Evolutionary conservation across 2,113 vertebrate genomes (phyloP), one percentile per base, ranked within the genome.

Genomic region (Bambusicola thoracicus): DNA sequence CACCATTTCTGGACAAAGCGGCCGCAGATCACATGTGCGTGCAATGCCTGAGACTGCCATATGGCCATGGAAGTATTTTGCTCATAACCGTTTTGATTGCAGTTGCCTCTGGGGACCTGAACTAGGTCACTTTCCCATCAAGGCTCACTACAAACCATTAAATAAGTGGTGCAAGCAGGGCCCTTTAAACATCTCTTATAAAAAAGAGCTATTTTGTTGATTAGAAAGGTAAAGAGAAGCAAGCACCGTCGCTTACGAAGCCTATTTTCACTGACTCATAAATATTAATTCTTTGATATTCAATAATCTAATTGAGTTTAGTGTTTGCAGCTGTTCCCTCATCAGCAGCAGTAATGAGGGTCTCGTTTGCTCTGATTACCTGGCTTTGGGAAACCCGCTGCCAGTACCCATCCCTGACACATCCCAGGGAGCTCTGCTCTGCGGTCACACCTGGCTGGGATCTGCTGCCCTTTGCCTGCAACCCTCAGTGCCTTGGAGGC

Each of bases 111-210:
- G 1, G 92, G 92, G 96, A 90, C 89, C 90, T 92, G 94, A 96
- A 96, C 95, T 96, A 96, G 96, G 96, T 96, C 96, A 96, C 92
- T 81, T 94, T 93, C 94, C 92, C 95, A 96, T 84, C 95, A 79
- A 81, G 74, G 90, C 92, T 95, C 83, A 38, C 93, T 78, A 61
- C 67, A 68, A 90, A 49, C 90, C 1, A 2, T 78, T 95, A 95
- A 95, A 34, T 81, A 92, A 94, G 92, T 75, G 80, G 61, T 30
- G 68, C 83, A 84, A 53, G 3, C 88, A 81, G 82, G 34, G 77
- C 55, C 80, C 90, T 94, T 83, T 78, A 72, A 81, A 70, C 74
- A 84, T 53, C 92, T 82, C 79, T 72, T 44, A 61, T 43, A 89
- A 92, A 90, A 90, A 89, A 5, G 6, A 92, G 77, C 13, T 27